Evolutionary conservation across 2,113 vertebrate genomes (phyloP).

Genomic region (Phyllostomus discolor): DNA sequence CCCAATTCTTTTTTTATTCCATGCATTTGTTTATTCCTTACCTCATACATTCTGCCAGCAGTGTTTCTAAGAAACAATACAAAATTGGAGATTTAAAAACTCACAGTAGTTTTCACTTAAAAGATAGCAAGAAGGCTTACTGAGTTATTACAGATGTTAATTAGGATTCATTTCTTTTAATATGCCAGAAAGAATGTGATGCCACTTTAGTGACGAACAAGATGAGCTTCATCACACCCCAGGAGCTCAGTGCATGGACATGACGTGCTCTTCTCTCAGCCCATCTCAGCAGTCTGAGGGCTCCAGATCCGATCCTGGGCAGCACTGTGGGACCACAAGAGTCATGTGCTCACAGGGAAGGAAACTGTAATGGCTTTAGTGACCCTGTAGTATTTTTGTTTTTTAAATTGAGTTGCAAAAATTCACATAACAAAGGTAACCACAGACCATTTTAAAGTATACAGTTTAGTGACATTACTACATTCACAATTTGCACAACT

Average conservation of each 20-base stretch:
- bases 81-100: background rate
- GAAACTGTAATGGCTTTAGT: background rate
- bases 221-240: slow-evolving; percentile 33
- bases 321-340: background rate
- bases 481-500: background rate
- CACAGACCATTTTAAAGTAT: background rate
- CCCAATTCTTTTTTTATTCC: background rate
- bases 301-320: background rate
- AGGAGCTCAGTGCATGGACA: background rate
- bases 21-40: background rate
- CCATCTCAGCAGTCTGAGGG: background rate
- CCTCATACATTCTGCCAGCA: background rate
- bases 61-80: background rate
- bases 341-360: background rate
- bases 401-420: background rate
- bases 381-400: background rate
- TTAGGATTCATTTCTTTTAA: slow-evolving; percentile 37
- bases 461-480: background rate
- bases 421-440: background rate
- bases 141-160: slow-evolving; percentile 26
- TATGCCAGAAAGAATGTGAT: slow-evolving; percentile 14
- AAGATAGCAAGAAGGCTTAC: background rate
- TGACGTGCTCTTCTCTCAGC: background rate
- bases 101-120: background rate
- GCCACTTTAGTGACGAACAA: slow-evolving; percentile 34